Evolutionary conservation across 2,888 invertebrate genomes (phyloP).

Genomic region (Synergus umbraculus): DNA sequence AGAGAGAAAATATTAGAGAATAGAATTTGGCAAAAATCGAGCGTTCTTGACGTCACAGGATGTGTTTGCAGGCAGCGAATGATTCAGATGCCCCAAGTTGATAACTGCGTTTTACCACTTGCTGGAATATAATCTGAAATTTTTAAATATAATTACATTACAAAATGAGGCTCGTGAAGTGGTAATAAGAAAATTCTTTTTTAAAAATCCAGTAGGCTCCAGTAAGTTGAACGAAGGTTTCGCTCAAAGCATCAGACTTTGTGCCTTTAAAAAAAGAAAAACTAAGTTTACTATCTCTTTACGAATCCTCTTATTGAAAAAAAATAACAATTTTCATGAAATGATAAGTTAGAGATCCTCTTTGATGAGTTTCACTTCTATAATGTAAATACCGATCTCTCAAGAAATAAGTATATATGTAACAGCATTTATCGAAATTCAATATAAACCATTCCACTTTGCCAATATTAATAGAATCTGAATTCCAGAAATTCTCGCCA

Average conservation of each 20-base stretch:
- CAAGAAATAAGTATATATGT: neutral
- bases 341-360: neutral
- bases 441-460: neutral
- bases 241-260: neutral
- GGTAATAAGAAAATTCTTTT: neutral
- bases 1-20: constrained; percentile 42
- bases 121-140: neutral
- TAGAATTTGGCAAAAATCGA: constrained; percentile 6
- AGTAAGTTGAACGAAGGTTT: constrained; percentile 20
- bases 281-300: neutral
- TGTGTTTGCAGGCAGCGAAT: neutral
- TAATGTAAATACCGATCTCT: neutral
- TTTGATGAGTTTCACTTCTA: neutral
- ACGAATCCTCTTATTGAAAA: neutral
- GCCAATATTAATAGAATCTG: neutral
- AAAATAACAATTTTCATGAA: neutral
- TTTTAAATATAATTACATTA: neutral
- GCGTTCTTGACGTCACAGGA: neutral
- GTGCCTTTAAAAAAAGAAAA: constrained; percentile 28
- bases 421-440: neutral
- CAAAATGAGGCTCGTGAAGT: neutral
- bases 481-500: neutral
- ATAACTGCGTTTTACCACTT: neutral
- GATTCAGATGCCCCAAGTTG: neutral
- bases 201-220: constrained; percentile 22